Percentiles rank a stretch among this genome's conserved stretches.
Evolutionary conservation across 1,140 invertebrate genomes (phyloP).

Genomic region (Rhopalosiphum padi): DNA sequence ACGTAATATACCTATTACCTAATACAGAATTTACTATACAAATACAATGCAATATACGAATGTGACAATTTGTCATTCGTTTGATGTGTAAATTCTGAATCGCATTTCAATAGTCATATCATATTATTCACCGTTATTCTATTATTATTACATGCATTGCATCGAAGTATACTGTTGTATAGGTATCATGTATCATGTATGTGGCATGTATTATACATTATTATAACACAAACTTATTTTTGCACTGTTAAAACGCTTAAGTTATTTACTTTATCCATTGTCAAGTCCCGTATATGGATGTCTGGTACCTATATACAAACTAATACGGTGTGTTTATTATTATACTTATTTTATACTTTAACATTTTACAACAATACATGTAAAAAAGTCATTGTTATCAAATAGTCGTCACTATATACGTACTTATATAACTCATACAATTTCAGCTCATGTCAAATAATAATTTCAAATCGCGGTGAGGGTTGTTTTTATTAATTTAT

Average conservation of each 20-base stretch:
- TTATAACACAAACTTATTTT: neutral
- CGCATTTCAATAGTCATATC: neutral
- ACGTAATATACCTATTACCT: neutral
- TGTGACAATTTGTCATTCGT: slow-evolving; percentile 4
- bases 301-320: neutral
- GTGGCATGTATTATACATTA: too few relatives aligned
- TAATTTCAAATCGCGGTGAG: neutral
- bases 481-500: neutral
- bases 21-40: neutral
- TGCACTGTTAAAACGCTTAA: neutral
- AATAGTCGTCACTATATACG: neutral
- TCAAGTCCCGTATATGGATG: neutral
- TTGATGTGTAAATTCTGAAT: neutral
- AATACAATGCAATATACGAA: neutral
- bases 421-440: neutral
- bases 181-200: neutral
- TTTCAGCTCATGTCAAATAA: neutral
- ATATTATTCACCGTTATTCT: neutral
- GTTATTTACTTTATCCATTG: neutral
- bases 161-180: neutral
- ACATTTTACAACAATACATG: neutral
- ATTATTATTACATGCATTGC: too few relatives aligned
- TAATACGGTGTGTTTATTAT: neutral
- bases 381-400: neutral
- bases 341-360: neutral